Base-by-base conservation (phyloP, 2,113 vertebrate species). In the Zosterops hypoxanthus region DNA sequence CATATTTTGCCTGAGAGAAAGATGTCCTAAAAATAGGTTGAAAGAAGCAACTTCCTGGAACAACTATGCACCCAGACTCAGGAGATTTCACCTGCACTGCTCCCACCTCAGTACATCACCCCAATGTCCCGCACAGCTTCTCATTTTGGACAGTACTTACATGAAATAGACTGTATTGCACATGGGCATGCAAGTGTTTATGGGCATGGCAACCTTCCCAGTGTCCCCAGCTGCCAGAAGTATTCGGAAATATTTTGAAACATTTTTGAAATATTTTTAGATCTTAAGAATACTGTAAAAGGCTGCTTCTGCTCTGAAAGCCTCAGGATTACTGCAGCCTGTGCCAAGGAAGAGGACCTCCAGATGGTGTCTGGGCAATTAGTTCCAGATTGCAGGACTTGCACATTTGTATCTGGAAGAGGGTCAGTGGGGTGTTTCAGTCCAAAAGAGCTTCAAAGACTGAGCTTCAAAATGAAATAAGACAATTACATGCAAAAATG, bases 291-390 rank as follows among this genome's bases (percentile, higher is more conserved):
- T 93, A 59, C 1, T 10, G 66, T 83, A 81, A 92, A 94, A 86
- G 47, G 63, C 63, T 50, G 47, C 50, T 88, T 94, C 44, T 92
- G 17, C 82, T 92, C 52, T 44, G 76, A 94, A 90, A 95, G 50
- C 63, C 75, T 77, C 42, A 31, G 88, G 90, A 92, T 95, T 96
- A 77, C 59, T 88, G 59, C 86, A 93, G 71, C 53, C 83, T 95
- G 59, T 65, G 63, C 55, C 42, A 63, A 77, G 63, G 79, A 94
- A 44, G 52, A 66, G 60, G 19, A 80, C 26, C 50, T 92, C 76
- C 90, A 92, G 94, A 92, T 94, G 94, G 59, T 88, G 94, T 86
- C 88, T 94, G 88, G 60, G 82, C 92, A 70, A 96, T 90, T 90
- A 81, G 71, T 90, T 96, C 92, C 96, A 97, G 90, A 81, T 13